Percentiles rank a stretch among this genome's conserved stretches.
These are phyloP conservation scores for Athalia cordata DNA, from an alignment of 2,888 invertebrate genomes.

Conservation along the genomic window DNA sequence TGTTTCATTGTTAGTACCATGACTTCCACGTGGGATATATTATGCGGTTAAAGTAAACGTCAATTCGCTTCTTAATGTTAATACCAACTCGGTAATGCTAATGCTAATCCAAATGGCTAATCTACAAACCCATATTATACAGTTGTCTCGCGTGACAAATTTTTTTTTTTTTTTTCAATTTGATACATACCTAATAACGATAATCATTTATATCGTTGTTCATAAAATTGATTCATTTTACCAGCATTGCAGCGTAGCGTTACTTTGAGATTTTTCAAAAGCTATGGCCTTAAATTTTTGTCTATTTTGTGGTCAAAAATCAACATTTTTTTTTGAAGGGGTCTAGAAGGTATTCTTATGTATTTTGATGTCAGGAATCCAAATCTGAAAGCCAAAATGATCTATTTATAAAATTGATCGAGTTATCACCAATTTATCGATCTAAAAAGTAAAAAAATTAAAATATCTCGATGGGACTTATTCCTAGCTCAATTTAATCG, in stretches of 20 bases:
- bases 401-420: too few species aligned
- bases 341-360: too few species aligned
- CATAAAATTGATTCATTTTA: too few species aligned
- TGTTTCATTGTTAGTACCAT: background rate
- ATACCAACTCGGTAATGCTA: slow-evolving; percentile 2
- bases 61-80: background rate
- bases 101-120: slow-evolving; percentile 37
- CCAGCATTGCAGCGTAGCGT: too few species aligned
- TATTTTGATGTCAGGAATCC: background rate
- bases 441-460: too few species aligned
- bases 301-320: background rate
- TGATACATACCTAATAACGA: background rate
- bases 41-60: slow-evolving; percentile 1
- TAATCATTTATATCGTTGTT: background rate
- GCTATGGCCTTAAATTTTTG: too few species aligned
- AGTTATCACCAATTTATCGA: too few species aligned
- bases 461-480: background rate
- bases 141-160: background rate
- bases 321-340: too few species aligned
- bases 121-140: background rate
- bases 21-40: background rate
- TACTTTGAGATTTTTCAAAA: too few species aligned
- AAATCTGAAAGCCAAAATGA: background rate
- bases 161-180: background rate
- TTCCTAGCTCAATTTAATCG: too few species aligned